These are phyloP conservation scores for Lingula anatina DNA, from an alignment of 2,888 invertebrate species.

Conservation along the genomic window DNA sequence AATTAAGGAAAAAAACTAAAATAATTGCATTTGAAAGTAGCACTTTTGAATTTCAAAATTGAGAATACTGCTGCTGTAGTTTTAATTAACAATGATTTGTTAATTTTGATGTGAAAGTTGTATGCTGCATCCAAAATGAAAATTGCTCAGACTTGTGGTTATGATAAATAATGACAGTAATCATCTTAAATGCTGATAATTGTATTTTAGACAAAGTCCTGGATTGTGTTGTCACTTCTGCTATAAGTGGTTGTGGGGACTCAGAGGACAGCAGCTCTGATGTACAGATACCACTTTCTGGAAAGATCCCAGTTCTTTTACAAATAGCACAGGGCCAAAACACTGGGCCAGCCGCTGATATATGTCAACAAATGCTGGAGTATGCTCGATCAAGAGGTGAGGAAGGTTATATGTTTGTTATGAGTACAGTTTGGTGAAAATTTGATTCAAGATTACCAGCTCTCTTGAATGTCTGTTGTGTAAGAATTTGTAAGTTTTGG, in stretches of 20 bases:
- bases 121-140: no score
- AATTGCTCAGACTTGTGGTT: no score
- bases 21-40: not conserved
- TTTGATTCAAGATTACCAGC: no score
- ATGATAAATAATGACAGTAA: no score
- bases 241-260: no score
- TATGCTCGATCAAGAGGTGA: slow-evolving; percentile 35
- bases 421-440: no score
- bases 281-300: slow-evolving; percentile 1
- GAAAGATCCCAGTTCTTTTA: slow-evolving; percentile 20
- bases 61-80: not conserved
- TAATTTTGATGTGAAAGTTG: no score
- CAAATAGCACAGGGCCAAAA: slow-evolving; percentile 23
- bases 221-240: slow-evolving; percentile 4
- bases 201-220: slow-evolving; percentile 7
- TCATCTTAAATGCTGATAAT: no score
- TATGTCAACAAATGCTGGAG: slow-evolving; percentile 29
- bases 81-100: no score
- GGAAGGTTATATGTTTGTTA: no score
- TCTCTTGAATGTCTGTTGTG: no score
- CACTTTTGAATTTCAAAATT: not conserved
- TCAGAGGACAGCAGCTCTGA: slow-evolving; percentile 3
- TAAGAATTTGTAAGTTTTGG: no score
- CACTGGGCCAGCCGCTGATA: slow-evolving; percentile 20
- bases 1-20: not conserved